A percentile compares a stretch with the other conserved stretches of the same genome.
Conservation (phyloP, 2,797 vertebrate species). For the Lacerta viridis region DNA sequence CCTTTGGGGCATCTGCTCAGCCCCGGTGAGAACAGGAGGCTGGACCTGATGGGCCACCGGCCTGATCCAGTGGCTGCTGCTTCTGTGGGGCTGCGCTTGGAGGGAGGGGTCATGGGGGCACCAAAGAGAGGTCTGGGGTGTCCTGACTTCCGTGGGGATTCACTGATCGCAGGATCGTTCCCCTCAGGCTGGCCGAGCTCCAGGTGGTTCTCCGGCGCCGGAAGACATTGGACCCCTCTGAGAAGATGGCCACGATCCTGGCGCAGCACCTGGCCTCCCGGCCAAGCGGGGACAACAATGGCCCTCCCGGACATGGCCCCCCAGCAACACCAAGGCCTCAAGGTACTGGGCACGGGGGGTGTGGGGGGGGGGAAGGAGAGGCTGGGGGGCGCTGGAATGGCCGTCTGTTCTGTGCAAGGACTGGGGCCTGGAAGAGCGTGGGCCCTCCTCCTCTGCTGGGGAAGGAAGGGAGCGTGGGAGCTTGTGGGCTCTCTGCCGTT, state of each 20-base stretch:
- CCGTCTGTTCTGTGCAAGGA: accelerated
- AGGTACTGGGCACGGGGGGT: not conserved
- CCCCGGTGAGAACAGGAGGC: too few relatives aligned
- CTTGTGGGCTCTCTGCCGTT: not conserved
- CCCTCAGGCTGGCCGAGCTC: not conserved
- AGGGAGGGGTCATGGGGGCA: too few relatives aligned
- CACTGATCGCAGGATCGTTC: not conserved
- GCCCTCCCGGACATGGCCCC: not conserved
- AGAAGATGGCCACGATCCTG: slow-evolving; percentile 24
- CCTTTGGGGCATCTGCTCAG: too few relatives aligned
- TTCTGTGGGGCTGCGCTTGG: too few relatives aligned
- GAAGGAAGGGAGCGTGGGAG: accelerated
- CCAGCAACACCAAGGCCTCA: not conserved
- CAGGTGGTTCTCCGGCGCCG: not conserved
- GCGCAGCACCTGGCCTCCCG: not conserved
- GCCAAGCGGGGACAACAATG: accelerated
- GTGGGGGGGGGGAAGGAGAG: not conserved
- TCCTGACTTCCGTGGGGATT: not conserved
- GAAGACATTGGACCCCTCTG: not conserved
- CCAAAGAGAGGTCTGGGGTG: too few relatives aligned
- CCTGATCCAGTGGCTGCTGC: too few relatives aligned
- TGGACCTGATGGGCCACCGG: too few relatives aligned
- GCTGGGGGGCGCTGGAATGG: not conserved
- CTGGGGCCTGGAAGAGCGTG: accelerated
- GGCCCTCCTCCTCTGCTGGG: not conserved